phyloP scores from a whole-genome alignment of 2,888 invertebrate species.

The Aethes cnicana region DNA sequence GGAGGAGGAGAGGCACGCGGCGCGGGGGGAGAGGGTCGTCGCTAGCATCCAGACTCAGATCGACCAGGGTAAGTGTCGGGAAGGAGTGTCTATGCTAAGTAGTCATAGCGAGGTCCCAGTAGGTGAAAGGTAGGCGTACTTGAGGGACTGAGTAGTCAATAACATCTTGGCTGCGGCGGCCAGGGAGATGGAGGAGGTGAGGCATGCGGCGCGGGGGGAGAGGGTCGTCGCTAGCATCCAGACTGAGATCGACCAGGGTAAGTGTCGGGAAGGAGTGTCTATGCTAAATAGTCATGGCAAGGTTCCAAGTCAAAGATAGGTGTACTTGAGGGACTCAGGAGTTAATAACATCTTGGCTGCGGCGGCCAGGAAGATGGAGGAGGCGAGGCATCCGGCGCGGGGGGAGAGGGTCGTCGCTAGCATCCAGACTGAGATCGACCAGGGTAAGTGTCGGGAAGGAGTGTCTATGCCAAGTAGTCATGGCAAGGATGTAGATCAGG shows the following conservation, averaged over 20 bases:
- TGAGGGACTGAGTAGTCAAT: too few species aligned
- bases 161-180: constrained; percentile 77
- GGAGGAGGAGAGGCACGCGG: constrained; percentile 69
- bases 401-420: constrained; percentile 58
- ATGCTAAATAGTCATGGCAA: too few species aligned
- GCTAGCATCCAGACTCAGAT: constrained; percentile 74
- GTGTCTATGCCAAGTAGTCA: too few species aligned
- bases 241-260: constrained; percentile 68
- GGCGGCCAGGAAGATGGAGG: constrained; percentile 76
- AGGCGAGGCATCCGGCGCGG: constrained; percentile 58
- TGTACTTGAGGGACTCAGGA: too few species aligned
- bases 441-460: constrained; percentile 46
- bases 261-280: constrained; percentile 37
- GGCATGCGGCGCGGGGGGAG: constrained; percentile 51
- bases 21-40: constrained; percentile 49
- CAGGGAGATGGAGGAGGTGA: constrained; percentile 74
- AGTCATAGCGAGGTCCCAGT: too few species aligned
- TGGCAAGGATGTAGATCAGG: constrained; percentile 74
- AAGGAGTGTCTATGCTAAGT: too few species aligned
- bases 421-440: constrained; percentile 73
- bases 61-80: constrained; percentile 54
- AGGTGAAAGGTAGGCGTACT: too few species aligned
- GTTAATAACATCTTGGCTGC: constrained; percentile 78
- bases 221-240: constrained; percentile 68
- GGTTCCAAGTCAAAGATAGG: too few species aligned